Percentiles rank a stretch among this genome's conserved stretches.
phyloP scores from a whole-genome alignment of 2,888 invertebrate genomes.

The Mechanitis messenoides region DNA sequence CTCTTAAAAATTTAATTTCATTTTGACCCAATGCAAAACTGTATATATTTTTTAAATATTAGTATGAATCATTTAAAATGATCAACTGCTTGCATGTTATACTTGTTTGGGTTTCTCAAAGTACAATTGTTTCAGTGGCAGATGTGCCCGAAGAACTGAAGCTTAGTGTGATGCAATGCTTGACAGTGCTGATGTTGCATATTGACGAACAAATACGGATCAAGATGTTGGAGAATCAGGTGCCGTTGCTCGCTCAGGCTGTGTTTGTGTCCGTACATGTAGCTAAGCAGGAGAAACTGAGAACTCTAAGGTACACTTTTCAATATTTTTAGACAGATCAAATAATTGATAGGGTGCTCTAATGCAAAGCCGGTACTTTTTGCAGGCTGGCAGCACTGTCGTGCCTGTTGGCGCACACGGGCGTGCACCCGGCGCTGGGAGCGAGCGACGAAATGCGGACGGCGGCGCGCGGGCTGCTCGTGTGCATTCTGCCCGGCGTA shows the following conservation, averaged over 20 bases:
- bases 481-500: slow-evolving; percentile 81
- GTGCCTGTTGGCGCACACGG: slow-evolving; percentile 79
- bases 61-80: neutral
- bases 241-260: slow-evolving; percentile 79
- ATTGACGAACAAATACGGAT: slow-evolving; percentile 72
- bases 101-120: neutral
- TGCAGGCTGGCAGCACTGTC: slow-evolving; percentile 59
- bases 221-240: slow-evolving; percentile 73
- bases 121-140: slow-evolving; percentile 64
- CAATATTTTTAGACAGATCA: no score
- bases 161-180: slow-evolving; percentile 72
- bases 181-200: slow-evolving; percentile 68
- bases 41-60: neutral
- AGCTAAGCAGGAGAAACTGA: slow-evolving; percentile 80
- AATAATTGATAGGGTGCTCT: neutral
- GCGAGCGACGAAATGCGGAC: slow-evolving; percentile 56
- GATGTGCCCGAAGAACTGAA: slow-evolving; percentile 80
- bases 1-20: no score
- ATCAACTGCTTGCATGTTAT: neutral
- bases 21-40: no score
- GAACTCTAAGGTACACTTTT: slow-evolving; percentile 75
- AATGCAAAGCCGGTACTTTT: no score
- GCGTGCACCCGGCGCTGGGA: slow-evolving; percentile 65
- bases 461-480: slow-evolving; percentile 75
- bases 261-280: slow-evolving; percentile 80